A percentile compares a stretch with the other conserved stretches of the same genome.
These are phyloP conservation scores for Sebastes elongatus DNA, from an alignment of 2,797 vertebrate species.

Conservation along the genomic window DNA sequence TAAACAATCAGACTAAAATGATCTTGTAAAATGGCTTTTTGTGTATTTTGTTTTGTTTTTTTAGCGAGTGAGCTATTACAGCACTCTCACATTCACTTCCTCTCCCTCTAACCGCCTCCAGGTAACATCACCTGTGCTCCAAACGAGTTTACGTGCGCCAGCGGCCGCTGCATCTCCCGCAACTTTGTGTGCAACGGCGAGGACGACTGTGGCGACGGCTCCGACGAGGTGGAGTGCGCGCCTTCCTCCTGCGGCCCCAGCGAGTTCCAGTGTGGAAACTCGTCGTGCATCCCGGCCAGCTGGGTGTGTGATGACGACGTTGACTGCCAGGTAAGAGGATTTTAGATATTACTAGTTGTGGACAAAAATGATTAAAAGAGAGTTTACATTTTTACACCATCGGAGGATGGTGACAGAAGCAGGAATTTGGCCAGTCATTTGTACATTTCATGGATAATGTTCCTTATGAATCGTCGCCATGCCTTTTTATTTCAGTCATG, in stretches of 20 bases:
- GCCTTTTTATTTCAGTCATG: neutral
- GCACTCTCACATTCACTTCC: neutral
- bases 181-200: slow-evolving; percentile 96
- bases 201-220: slow-evolving; percentile 94
- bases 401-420: neutral
- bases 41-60: neutral
- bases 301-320: slow-evolving; percentile 97
- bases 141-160: slow-evolving; percentile 94
- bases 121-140: slow-evolving; percentile 93
- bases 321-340: slow-evolving; percentile 86
- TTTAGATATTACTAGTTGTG: neutral
- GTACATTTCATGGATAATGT: neutral
- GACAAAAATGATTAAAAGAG: neutral
- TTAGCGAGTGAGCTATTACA: neutral
- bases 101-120: slow-evolving; percentile 43
- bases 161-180: slow-evolving; percentile 90
- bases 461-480: neutral
- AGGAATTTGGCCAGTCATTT: neutral
- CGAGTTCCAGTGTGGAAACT: slow-evolving; percentile 93
- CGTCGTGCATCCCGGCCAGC: slow-evolving; percentile 90
- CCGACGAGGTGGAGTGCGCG: slow-evolving; percentile 89
- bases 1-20: neutral
- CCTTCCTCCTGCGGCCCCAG: slow-evolving; percentile 89
- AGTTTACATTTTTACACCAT: neutral
- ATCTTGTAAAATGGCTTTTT: neutral